A percentile compares a stretch with the other conserved stretches of the same genome.
These are phyloP conservation scores for Oncopeltus fasciatus DNA, from an alignment of 1,140 invertebrate genomes.

Conservation along the genomic window DNA sequence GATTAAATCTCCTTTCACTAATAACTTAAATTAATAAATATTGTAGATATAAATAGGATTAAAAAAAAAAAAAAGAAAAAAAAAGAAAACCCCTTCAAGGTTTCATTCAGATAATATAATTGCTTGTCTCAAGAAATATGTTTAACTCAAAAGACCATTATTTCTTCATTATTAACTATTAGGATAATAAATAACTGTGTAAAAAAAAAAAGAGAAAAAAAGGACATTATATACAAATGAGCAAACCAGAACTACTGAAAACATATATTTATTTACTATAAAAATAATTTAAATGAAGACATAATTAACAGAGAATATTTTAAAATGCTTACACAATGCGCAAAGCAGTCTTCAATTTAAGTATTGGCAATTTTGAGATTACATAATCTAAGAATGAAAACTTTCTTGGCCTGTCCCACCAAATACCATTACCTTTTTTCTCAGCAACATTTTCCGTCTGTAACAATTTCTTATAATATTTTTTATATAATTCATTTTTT, in stretches of 20 bases:
- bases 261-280: neutral
- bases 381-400: neutral
- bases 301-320: neutral
- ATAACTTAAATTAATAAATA: no score
- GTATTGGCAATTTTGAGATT: neutral
- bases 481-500: constrained; percentile 10
- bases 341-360: neutral
- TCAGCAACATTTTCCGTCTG: constrained; percentile 15
- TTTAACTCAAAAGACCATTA: no score
- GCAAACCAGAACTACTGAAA: neutral
- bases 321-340: neutral
- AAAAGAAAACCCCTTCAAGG: no score
- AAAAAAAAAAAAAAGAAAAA: no score
- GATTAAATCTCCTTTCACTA: no score
- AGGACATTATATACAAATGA: neutral
- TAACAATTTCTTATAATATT: constrained; percentile 20
- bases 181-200: no score
- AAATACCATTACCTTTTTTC: constrained; percentile 15
- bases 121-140: no score
- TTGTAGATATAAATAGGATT: no score
- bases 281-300: neutral
- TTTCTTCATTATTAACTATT: no score
- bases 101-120: no score
- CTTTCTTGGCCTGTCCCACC: constrained; percentile 21
- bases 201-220: neutral